Base-by-base conservation (phyloP, 1,140 invertebrate genomes). In the Drosophila obscura region DNA sequence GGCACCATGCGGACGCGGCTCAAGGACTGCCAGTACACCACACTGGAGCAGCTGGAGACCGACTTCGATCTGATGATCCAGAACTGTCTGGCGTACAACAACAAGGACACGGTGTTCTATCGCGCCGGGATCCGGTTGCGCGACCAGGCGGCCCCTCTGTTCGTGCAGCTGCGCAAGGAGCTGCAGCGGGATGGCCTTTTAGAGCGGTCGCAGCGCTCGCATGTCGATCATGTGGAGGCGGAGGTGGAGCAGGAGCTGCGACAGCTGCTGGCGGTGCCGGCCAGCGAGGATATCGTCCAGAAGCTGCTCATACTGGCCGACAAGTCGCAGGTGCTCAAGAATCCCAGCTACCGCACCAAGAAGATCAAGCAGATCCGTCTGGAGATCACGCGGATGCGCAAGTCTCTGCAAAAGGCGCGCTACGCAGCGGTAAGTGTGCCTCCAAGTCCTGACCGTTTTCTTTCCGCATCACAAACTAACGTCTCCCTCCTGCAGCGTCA, bases 61-160 rank as follows among this genome's bases (percentile, higher is more conserved):
- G 98, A 99, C 93, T 99, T 99, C 90, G 95, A 96, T 81, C 93
- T 99, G 0, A 99, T 99, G 95, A 97, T 99, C 28, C 95, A 95
- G 57, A 99, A 99, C 91, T 99, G 98, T 91, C 93, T 98, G 61
- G 96, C 95, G 0, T 99, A 99, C 89, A 99, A 99, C 93, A 96
- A 97, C 57, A 98, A 97, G 92, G 97, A 98, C 79, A 99, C 98
- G 0, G 95, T 97, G 73, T 96, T 96, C 83, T 94, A 95, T 92
- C 95, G 96, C 66, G 96, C 97, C 6, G 98, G 96, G 13, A 93
- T 97, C 1, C 96, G 96, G 82, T 96, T 99, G 94, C 94, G 96
- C 50, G 97, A 98, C 77, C 95, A 97, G 92, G 97, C 97, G 49
- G 94, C 94, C 24, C 92, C 93, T 0, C 93, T 98, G 11, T 96